Percentiles rank a stretch among this genome's conserved stretches.
These are phyloP conservation scores for Otocyon megalotis DNA, from an alignment of 2,113 vertebrate genomes.

Conservation along the genomic window DNA sequence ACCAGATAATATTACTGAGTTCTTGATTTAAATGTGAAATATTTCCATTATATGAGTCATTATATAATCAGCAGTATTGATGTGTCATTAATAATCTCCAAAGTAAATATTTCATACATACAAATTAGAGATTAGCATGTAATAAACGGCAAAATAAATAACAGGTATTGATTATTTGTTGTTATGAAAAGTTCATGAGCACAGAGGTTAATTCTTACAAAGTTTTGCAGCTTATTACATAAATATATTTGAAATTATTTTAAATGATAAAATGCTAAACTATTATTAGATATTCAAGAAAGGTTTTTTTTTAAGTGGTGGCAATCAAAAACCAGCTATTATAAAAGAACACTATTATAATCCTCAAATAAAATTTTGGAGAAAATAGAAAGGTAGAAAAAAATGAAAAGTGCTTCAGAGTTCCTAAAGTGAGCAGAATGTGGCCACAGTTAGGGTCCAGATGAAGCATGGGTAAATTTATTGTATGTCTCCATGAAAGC, in stretches of 20 bases:
- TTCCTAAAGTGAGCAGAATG: background rate
- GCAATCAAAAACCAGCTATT: background rate
- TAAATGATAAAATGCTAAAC: slow-evolving; percentile 1
- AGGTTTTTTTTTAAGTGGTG: background rate
- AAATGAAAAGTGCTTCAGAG: background rate
- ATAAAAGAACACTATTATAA: background rate
- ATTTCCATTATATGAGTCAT: background rate
- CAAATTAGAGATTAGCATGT: background rate
- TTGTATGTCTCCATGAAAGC: background rate
- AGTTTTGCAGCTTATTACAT: background rate
- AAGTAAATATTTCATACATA: background rate
- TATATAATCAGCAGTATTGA: background rate
- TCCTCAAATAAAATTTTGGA: background rate
- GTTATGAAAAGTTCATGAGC: background rate
- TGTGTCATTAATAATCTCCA: background rate
- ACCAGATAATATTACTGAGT: background rate
- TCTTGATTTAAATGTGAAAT: background rate
- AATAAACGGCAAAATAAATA: background rate
- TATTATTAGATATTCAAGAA: background rate
- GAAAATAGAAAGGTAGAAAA: background rate
- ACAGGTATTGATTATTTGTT: background rate
- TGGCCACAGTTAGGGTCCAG: background rate
- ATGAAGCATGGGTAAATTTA: background rate
- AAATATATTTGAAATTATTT: background rate
- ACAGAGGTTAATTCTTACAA: slow-evolving; percentile 17